Conservation (phyloP, 2,113 vertebrate species). For the Hippoglossus stenolepis region DNA sequence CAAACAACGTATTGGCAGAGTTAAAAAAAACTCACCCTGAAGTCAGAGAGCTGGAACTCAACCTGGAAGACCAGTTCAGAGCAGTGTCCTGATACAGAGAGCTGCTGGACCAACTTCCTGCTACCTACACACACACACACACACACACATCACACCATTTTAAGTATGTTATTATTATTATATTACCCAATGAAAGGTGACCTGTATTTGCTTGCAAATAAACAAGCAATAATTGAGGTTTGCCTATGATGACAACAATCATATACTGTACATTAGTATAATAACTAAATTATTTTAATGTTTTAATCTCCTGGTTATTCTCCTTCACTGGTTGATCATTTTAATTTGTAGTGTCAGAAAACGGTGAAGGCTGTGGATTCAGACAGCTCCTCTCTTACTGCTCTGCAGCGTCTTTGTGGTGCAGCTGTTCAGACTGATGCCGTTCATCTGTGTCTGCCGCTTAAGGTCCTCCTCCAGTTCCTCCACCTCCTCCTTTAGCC, state of each 20-base stretch:
- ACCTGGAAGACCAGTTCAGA: slow-evolving; percentile 84
- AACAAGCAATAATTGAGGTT: too few species aligned
- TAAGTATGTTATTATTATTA: neutral
- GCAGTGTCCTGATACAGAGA: slow-evolving; percentile 85
- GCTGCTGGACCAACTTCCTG: slow-evolving; percentile 44
- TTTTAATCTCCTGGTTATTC: too few species aligned
- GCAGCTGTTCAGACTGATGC: slow-evolving; percentile 84
- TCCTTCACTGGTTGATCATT: too few species aligned
- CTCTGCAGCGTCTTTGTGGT: slow-evolving; percentile 79
- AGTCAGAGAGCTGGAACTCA: slow-evolving; percentile 88
- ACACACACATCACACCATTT: slow-evolving; percentile 11
- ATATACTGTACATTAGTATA: neutral
- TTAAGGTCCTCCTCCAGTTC: slow-evolving; percentile 81
- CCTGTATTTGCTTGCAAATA: too few species aligned
- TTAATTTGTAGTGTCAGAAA: neutral
- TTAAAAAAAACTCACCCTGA: slow-evolving; percentile 80
- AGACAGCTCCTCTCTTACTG: slow-evolving; percentile 74
- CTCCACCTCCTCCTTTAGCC: slow-evolving; percentile 79
- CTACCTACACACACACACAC: slow-evolving; percentile 35
- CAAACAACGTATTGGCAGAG: too few species aligned
- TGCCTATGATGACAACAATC: too few species aligned
- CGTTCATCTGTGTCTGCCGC: slow-evolving; percentile 82
- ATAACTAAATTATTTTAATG: neutral
- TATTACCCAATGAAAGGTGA: too few species aligned
- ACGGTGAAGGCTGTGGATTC: neutral